These are phyloP conservation scores for Lepidurus packardi DNA, from an alignment of 1,140 invertebrate genomes.

Conservation along the genomic window DNA sequence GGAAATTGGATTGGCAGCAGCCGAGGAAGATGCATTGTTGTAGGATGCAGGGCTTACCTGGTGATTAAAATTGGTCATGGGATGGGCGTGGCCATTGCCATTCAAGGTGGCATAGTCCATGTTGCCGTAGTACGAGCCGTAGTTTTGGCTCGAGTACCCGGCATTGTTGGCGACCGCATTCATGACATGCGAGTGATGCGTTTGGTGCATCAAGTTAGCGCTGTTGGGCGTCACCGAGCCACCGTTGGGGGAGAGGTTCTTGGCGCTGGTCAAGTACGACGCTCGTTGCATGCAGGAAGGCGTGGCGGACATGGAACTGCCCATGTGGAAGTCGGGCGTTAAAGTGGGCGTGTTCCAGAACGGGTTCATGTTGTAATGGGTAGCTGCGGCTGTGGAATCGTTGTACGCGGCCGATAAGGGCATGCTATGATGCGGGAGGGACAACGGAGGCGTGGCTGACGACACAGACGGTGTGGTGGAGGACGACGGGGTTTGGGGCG, in stretches of 20 bases:
- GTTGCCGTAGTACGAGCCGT: slow-evolving; percentile 39
- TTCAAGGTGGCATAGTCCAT: slow-evolving; percentile 38
- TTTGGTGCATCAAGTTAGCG: slow-evolving; percentile 34
- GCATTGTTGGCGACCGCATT: slow-evolving; percentile 36
- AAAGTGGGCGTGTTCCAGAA: slow-evolving; percentile 4
- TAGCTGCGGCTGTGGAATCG: slow-evolving; percentile 33
- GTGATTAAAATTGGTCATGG: slow-evolving; percentile 26
- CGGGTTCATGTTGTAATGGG: slow-evolving; percentile 25
- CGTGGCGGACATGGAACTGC: slow-evolving; percentile 29
- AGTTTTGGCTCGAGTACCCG: slow-evolving; percentile 2
- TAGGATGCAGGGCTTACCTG: neutral
- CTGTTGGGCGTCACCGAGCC: slow-evolving; percentile 36
- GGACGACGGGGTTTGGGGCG: slow-evolving; percentile 32
- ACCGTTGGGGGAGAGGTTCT: slow-evolving; percentile 36
- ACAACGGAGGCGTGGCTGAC: slow-evolving; percentile 31
- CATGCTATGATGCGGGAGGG: slow-evolving; percentile 34
- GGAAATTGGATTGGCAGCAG: neutral
- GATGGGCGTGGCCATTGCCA: slow-evolving; percentile 35
- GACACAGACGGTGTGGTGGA: slow-evolving; percentile 37
- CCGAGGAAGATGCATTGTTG: neutral
- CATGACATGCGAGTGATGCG: slow-evolving; percentile 35
- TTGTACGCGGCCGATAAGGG: slow-evolving; percentile 35
- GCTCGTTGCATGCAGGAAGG: slow-evolving; percentile 22
- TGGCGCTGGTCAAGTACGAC: slow-evolving; percentile 34
- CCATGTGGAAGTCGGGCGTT: slow-evolving; percentile 10